phyloP scores from a whole-genome alignment of 1,140 invertebrate species.

The Teleogryllus occipitalis region DNA sequence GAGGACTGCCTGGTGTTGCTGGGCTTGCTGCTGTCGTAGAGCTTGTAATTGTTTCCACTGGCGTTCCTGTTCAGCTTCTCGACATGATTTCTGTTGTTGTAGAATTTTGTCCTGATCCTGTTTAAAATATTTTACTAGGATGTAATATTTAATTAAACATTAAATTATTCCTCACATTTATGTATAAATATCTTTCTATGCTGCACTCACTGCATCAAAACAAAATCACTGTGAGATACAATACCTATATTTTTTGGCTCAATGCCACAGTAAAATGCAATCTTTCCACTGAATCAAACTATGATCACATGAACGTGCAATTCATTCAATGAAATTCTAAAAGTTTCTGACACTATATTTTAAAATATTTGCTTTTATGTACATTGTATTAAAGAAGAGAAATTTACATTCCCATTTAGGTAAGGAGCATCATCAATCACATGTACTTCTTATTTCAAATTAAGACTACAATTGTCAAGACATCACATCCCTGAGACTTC shows the following conservation, averaged over 20 bases:
- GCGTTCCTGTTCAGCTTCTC: conserved; percentile 74
- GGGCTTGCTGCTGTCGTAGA: conserved; percentile 65
- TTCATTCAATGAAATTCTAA: not conserved
- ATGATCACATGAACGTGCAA: not conserved
- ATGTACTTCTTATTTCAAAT: too few relatives aligned
- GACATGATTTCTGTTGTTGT: conserved; percentile 52
- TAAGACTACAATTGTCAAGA: too few relatives aligned
- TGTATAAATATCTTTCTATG: not conserved
- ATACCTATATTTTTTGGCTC: too few relatives aligned
- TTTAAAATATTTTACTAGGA: not conserved
- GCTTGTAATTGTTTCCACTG: conserved; percentile 83
- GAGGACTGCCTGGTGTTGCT: conserved; percentile 70
- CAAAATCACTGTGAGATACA: too few relatives aligned
- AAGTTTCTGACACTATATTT: too few relatives aligned
- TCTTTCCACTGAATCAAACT: not conserved
- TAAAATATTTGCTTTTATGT: too few relatives aligned
- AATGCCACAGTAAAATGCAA: not conserved
- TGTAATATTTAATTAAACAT: not conserved
- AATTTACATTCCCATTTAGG: too few relatives aligned
- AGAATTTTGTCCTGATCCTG: conserved; percentile 62
- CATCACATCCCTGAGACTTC: too few relatives aligned
- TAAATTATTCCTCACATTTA: not conserved
- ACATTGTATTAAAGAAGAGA: too few relatives aligned
- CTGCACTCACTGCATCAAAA: not conserved
- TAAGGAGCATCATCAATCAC: too few relatives aligned